Conservation (phyloP, 2,113 vertebrate species). For the Cephalopterus ornatus region DNA sequence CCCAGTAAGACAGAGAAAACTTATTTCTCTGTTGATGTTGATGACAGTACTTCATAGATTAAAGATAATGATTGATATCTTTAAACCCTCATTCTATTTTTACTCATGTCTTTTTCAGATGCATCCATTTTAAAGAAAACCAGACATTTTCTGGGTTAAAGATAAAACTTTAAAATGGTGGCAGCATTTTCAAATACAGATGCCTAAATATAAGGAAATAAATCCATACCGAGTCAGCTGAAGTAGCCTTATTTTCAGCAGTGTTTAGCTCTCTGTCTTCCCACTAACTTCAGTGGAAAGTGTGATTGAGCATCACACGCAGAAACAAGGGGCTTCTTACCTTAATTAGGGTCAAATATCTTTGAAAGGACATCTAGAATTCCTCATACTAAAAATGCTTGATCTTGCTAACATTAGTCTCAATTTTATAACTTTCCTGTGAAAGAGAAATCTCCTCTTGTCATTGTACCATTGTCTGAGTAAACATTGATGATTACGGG, state of each 20-base stretch:
- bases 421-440: neutral
- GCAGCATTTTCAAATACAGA: neutral
- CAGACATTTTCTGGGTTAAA: neutral
- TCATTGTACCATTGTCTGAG: neutral
- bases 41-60: neutral
- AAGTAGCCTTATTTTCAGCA: neutral
- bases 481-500: neutral
- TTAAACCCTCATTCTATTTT: neutral
- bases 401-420: neutral
- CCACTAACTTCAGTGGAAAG: neutral
- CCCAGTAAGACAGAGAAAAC: neutral
- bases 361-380: neutral
- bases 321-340: neutral
- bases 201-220: neutral
- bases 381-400: neutral
- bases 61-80: neutral
- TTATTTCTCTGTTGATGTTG: neutral
- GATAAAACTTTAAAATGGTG: neutral
- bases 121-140: neutral
- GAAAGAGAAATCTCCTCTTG: neutral
- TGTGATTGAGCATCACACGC: neutral
- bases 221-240: neutral
- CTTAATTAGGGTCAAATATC: neutral
- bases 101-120: neutral
- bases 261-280: neutral